Conservation (phyloP, 2,113 vertebrate genomes). For the human (Homo sapiens) region DNA sequence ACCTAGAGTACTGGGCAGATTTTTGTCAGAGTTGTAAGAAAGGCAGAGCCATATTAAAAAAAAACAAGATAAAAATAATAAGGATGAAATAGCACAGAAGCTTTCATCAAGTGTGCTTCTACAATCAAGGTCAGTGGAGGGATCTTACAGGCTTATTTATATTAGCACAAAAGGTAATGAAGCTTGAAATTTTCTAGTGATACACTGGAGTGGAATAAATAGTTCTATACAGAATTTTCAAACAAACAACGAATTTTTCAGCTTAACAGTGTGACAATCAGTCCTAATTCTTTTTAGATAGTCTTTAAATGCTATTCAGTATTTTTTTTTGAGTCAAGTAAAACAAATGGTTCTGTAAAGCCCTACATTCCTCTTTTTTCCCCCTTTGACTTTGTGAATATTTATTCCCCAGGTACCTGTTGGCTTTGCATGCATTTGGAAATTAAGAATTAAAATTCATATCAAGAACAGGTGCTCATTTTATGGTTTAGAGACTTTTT, state of each 20-base stretch:
- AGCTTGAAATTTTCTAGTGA: not conserved
- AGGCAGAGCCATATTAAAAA: not conserved
- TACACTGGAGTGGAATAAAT: conserved; percentile 42
- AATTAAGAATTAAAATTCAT: conserved; percentile 9
- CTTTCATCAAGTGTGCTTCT: not conserved
- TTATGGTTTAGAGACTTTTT: not conserved
- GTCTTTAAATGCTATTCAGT: conserved; percentile 16
- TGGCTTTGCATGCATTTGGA: not conserved
- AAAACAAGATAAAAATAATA: not conserved
- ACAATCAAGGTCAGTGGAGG: not conserved
- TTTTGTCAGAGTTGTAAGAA: not conserved
- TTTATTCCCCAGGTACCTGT: not conserved
- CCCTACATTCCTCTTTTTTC: not conserved
- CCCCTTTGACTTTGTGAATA: conserved; percentile 29
- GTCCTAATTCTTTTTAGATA: conserved; percentile 68
- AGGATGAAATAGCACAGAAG: conserved; percentile 2
- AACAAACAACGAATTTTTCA: conserved; percentile 19
- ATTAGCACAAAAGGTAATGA: conserved; percentile 37
- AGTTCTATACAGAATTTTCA: conserved; percentile 57
- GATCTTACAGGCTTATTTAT: conserved; percentile 50
- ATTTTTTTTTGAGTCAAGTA: conserved; percentile 3
- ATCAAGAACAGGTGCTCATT: not conserved
- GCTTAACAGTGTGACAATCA: conserved; percentile 47
- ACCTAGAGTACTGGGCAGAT: not conserved
- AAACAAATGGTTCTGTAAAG: conserved; percentile 44